Base-by-base conservation (phyloP, 2,113 vertebrate species). In the Bolborhynchus lineola region DNA sequence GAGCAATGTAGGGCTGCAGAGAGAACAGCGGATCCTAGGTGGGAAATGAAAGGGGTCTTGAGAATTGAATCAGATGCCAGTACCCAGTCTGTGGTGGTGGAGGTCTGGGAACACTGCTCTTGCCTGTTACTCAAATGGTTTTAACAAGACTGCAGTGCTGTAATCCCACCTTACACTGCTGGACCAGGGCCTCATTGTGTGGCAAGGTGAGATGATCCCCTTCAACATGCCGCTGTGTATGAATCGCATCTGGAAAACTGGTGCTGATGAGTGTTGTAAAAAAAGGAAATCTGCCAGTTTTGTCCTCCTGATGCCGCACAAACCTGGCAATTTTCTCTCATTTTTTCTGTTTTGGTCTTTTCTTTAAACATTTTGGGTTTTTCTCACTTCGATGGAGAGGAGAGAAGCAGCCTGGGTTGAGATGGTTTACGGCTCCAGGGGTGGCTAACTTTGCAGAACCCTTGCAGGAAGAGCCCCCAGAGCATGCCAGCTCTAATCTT, bases 401-500 rank as follows among this genome's bases (percentile, higher is more conserved):
- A 65, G 31, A 84, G 69, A 88, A 75, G 72, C 0, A 87, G 57
- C 57, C 62, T 20, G 0, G 7, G 79, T 82, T 87, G 83, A 67
- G 69, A 44, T 89, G 83, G 94, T 92, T 95, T 94, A 69, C 69
- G 37, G 62, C 81, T 82, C 11, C 28, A 89, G 74, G 29, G 82
- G 70, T 77, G 74, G 83, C 75, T 92, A 84, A 88, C 65, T 59
- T 85, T 86, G 86, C 77, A 3, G 57, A 21, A 15, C 78, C 55
- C 39, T 65, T 65, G 39, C 49, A 91, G 95, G 88, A 94, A 86
- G 93, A 97, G 65, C 28, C 74, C 74, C 52, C 2, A 8, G 37
- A 94, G 75, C 31, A 33, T 95, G 92, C 85, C 88, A 96, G 69
- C 93, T 86, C 50, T 95, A 96, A 93, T 92, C n/a, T n/a, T n/a